Base-by-base conservation (phyloP, 2,888 invertebrate species). In the Drosophila pseudotalamancana region DNA sequence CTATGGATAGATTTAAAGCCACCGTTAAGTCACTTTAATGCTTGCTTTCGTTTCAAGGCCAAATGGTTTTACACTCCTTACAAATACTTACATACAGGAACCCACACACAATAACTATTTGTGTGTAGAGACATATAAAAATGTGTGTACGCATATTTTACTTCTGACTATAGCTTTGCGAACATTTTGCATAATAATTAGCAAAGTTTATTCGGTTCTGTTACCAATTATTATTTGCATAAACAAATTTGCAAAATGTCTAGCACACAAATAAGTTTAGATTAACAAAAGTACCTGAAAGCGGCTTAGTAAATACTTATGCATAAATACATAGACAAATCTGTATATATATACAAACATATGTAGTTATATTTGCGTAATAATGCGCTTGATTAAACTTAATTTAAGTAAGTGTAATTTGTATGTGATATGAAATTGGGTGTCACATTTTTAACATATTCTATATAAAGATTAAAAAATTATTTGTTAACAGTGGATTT, bases 171-270 rank as follows among this genome's bases (percentile, higher is more conserved):
- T 9, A 19, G 40, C 49, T 31, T 35, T 49, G 12, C 19, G 12
- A 40, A 12, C 51, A 19, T 35, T 62, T 56, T 37, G 48, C 34
- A 49, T 57, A 6, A 4, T 64, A 64, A 71, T 57, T 64, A 54
- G 35, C 4, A 9, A 35, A 46, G 45, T 53, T 37, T 29, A 31
- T 63, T 29, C 40, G 50, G 29, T 11, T 62, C 18, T 6, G 19
- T 35, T 48, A 48, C 45, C 31, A 39, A 25, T 23, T 6, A 12
- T 6, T 14, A 63, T 70, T 62, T 53, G 48, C 56, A 63, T 45
- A 49, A 42, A 63, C 16, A 37, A 43, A 50, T 43, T 18, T 29
- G 40, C 32, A 59, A 48, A 48, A 18, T 37, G 23, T 19, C 25
- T 27, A 14, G 43, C 31, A 45, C 35, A 4, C 62, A 35, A 60